Evolutionary conservation across 2,888 invertebrate genomes (phyloP).

Genomic region (Andrena trimmerana): DNA sequence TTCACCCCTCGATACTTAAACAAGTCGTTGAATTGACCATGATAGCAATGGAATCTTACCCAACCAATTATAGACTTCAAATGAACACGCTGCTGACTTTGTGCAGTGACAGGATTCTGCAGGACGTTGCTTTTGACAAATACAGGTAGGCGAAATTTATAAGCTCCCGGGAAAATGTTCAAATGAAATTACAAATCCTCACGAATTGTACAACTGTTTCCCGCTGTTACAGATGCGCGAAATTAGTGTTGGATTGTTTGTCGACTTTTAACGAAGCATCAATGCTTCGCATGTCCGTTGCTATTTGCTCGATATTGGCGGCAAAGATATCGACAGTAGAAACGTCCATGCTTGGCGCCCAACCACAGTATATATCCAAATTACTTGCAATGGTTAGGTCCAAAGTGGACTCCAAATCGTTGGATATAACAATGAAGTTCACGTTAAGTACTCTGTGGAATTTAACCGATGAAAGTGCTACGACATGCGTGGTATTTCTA

Average conservation of each 20-base stretch:
- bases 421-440: slow-evolving; percentile 91
- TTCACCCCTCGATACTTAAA: slow-evolving; percentile 88
- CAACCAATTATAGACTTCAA: slow-evolving; percentile 89
- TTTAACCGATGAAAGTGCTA: slow-evolving; percentile 91
- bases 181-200: slow-evolving; percentile 25
- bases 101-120: slow-evolving; percentile 91
- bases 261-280: slow-evolving; percentile 89
- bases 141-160: slow-evolving; percentile 81
- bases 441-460: slow-evolving; percentile 92
- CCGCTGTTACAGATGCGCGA: slow-evolving; percentile 87
- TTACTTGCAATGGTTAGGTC: slow-evolving; percentile 88
- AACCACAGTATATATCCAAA: slow-evolving; percentile 89
- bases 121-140: slow-evolving; percentile 89
- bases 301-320: slow-evolving; percentile 90
- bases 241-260: slow-evolving; percentile 90
- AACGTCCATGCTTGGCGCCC: slow-evolving; percentile 89
- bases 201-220: slow-evolving; percentile 13
- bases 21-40: slow-evolving; percentile 89
- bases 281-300: slow-evolving; percentile 92
- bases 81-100: slow-evolving; percentile 91
- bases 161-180: slow-evolving; percentile 6
- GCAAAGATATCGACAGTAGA: slow-evolving; percentile 89
- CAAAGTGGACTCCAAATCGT: slow-evolving; percentile 85
- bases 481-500: slow-evolving; percentile 90
- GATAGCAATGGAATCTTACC: slow-evolving; percentile 89